A percentile compares a stretch with the other conserved stretches of the same genome.
phyloP scores from a whole-genome alignment of 2,797 vertebrate genomes.

The Smutsia temminckii region DNA sequence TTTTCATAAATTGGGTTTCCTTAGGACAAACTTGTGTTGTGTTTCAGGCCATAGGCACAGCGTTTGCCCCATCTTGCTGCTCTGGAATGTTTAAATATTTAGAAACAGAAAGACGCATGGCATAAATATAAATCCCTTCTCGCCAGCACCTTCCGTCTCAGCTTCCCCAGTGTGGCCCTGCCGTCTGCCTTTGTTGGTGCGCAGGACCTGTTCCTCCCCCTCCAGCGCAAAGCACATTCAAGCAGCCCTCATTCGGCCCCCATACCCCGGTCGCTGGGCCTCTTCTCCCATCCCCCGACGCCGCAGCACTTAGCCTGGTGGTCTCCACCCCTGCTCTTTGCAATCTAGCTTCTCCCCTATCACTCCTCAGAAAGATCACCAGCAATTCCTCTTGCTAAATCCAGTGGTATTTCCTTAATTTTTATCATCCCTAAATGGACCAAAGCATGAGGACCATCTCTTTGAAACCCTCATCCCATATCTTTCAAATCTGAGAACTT shows the following conservation, averaged over 20 bases:
- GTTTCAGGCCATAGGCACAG: background rate
- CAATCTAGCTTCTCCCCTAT: background rate
- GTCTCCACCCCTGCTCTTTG: background rate
- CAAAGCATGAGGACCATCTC: background rate
- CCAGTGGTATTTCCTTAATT: background rate
- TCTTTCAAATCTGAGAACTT: background rate
- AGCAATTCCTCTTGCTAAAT: background rate
- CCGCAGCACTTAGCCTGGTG: background rate
- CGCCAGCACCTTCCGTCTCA: background rate
- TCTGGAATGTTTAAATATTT: background rate
- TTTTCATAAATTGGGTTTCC: background rate
- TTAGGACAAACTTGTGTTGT: background rate
- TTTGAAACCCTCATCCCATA: background rate
- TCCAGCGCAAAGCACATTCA: background rate
- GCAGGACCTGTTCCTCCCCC: background rate
- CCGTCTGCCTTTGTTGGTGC: background rate
- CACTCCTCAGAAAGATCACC: background rate
- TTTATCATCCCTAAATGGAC: background rate
- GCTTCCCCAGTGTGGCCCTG: background rate
- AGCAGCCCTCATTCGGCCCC: too few relatives aligned
- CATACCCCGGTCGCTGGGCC: background rate
- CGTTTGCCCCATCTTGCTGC: background rate
- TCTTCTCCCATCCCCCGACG: accelerated
- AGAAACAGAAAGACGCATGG: background rate
- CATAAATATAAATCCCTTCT: background rate